Evolutionary conservation across 2,888 invertebrate species (phyloP), one percentile per base, ranked within the genome.

Genomic region (Meteorus cinctellus): DNA sequence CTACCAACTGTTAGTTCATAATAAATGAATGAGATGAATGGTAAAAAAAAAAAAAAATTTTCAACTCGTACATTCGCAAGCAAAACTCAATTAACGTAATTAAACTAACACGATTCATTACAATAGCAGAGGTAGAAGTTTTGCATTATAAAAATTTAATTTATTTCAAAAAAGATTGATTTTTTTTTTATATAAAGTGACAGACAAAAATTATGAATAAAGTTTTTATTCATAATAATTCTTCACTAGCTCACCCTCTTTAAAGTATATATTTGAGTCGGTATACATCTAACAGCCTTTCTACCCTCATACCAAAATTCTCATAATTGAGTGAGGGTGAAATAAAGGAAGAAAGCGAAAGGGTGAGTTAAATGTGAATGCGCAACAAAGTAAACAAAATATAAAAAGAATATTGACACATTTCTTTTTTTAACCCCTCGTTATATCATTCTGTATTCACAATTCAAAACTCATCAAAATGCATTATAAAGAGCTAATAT

Each of bases 21-120:
- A 27, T 60, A 60, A 27, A 60, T 60, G 24, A 10, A 31, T 59
- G 48, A 27, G n/a, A 45, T 55, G 24, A 29, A 55, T 19, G 19
- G 29, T 31, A 27, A 27, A 16, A n/a, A 16, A 16, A 5, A 51
- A 19, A 24, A 48, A 5, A 14, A 6, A 4, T 19, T 51, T 55
- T 48, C 16, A 48, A 16, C 16, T 3, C n/a, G 3, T n/a, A n/a
- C 24, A 70, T 70, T 70, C 55, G 31, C 16, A 24, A 19, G 70
- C 45, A 70, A 51, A 70, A 31, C 19, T 70, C 55, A 70, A 70
- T 70, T 59, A 70, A 70, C 51, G 29, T 41, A 69, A 48, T 48
- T 48, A n/a, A 48, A 48, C 48, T 48, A 16, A n/a, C 14, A 48
- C 48, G 48, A 48, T 48, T 48, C 48, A 48, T 48, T 16, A 48